Evolutionary conservation across 2,888 invertebrate genomes (phyloP).

Genomic region (Timema podura): DNA sequence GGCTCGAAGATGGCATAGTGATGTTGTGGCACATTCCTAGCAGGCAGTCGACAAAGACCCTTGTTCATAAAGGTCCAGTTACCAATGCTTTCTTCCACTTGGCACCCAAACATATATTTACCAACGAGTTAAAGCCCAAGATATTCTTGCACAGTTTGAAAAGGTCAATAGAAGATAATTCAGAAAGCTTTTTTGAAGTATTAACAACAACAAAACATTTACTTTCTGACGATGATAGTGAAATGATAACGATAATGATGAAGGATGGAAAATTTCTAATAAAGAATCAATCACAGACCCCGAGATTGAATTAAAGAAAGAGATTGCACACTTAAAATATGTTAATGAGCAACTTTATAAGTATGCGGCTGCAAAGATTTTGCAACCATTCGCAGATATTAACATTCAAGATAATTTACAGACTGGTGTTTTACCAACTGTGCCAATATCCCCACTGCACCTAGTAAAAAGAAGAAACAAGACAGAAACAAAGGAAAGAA

Average conservation of each 20-base stretch:
- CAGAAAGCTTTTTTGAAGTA: conserved; percentile 17
- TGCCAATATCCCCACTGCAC: not conserved
- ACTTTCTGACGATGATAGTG: conserved; percentile 28
- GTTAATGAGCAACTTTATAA: conserved; percentile 59
- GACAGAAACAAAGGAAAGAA: not conserved
- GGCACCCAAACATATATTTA: conserved; percentile 46
- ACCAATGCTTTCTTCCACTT: conserved; percentile 66
- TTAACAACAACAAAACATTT: conserved; percentile 30
- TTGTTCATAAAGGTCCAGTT: conserved; percentile 69
- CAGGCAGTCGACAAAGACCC: conserved; percentile 64
- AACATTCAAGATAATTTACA: not conserved
- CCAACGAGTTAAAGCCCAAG: conserved; percentile 37
- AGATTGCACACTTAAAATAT: conserved; percentile 52
- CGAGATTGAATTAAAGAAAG: conserved; percentile 39
- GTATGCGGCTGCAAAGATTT: conserved; percentile 49
- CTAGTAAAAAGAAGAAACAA: not conserved
- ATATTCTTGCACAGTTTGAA: conserved; percentile 52
- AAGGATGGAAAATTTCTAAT: conserved; percentile 17
- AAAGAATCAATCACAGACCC: not conserved
- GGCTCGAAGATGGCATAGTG: conserved; percentile 72
- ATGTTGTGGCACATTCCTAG: conserved; percentile 79
- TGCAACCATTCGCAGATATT: not conserved
- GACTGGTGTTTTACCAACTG: not conserved
- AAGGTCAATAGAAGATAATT: conserved; percentile 53
- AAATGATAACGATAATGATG: conserved; percentile 38